Evolutionary conservation across 1,140 invertebrate genomes (phyloP), one percentile per base, ranked within the genome.

Genomic region (Varroa destructor): DNA sequence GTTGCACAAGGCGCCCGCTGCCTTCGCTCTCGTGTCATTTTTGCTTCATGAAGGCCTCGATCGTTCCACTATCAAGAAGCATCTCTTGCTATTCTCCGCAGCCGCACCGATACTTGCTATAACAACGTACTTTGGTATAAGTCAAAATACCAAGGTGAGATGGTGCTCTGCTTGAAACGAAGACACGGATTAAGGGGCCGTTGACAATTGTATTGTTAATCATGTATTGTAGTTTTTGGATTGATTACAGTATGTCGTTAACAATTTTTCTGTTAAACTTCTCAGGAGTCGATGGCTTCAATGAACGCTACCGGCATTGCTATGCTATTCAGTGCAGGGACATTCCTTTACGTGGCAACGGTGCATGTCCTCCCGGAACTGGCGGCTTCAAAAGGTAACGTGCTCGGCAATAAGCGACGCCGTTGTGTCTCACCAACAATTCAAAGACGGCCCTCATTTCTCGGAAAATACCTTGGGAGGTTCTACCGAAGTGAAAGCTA

Each of bases 251-350:
- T 0, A 0, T 10, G 46, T 51, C 3, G 4, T 51, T 51, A 51
- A 51, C 46, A 51, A 5, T 51, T 51, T 74, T 73, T 56, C 71
- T 72, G 37, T 75, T n/a, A 85, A 86, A 79, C 8, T 51, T 51
- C 46, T 8, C 46, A 51, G 46, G 84, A 86, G 79, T 84, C 82
- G 1, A 76, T 95, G 1, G 89, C 87, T 75, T 88, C 87, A 43
- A 84, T 93, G 8, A 93, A 95, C 81, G 90, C 91, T 1, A 98
- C 88, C 79, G 93, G 92, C 57, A 86, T 97, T 56, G 93, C 95
- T 14, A 96, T 99, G 93, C 81, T 99, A 36, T 99, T 99, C 80
- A 97, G 93, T 74, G 96, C 93, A 0, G 96, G 96, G 1, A 99
- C 96, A 58, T 99, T 99, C 81, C 82, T 99, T 6, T 99, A 98